These are phyloP conservation scores for Chaetogeoica ovagalla DNA, from an alignment of 2,888 invertebrate species.

Conservation along the genomic window DNA sequence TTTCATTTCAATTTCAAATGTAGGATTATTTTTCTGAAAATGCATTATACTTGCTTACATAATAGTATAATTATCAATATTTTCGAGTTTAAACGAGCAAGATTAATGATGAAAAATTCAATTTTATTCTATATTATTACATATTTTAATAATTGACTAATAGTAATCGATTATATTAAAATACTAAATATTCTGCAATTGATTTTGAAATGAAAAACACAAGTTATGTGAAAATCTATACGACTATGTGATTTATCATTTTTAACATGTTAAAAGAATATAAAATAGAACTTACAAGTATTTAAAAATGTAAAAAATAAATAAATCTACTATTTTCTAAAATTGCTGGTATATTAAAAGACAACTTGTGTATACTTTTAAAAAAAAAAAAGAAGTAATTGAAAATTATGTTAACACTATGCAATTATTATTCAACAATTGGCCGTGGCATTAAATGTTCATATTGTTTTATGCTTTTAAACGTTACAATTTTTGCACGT, in stretches of 20 bases:
- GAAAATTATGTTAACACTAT: background rate
- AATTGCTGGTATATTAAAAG: conserved; percentile 28
- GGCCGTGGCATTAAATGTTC: conserved; percentile 51
- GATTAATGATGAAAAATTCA: too few relatives aligned
- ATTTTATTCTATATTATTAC: too few relatives aligned
- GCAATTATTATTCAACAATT: conserved; percentile 29
- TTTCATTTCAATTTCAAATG: conserved; percentile 2
- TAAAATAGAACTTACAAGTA: conserved; percentile 10
- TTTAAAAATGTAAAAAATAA: conserved; percentile 12
- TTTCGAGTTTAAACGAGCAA: too few relatives aligned
- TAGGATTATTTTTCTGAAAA: conserved; percentile 5
- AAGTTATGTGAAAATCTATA: background rate
- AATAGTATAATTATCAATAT: too few relatives aligned
- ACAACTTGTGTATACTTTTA: conserved; percentile 30
- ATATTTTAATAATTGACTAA: too few relatives aligned
- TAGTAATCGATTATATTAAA: too few relatives aligned
- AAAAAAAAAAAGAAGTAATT: conserved; percentile 11
- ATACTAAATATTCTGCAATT: too few relatives aligned
- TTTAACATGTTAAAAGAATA: background rate
- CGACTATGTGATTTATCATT: background rate
- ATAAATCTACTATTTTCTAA: conserved; percentile 10
- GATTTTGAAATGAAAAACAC: background rate
- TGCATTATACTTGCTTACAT: background rate
- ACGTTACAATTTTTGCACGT: conserved; percentile 76
- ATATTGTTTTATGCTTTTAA: conserved; percentile 68